Evolutionary conservation across 2,888 invertebrate species (phyloP), one percentile per base, ranked within the genome.

Genomic region (Scotopteryx bipunctaria): DNA sequence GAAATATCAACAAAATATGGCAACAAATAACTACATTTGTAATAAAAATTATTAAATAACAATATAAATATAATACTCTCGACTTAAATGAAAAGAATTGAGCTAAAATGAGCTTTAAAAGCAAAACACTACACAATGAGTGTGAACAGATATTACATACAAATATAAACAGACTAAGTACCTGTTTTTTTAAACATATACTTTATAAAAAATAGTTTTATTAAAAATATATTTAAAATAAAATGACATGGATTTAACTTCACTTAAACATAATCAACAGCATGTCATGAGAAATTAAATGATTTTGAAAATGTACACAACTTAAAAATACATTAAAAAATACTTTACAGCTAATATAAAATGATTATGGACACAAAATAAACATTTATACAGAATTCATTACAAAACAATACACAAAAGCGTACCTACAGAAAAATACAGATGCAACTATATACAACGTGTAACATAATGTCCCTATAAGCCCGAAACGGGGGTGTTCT

Each of bases 51-150:
- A 32, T 27, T 21, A 48, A 14, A 13, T 38, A 48, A 47, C 48
- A 56, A 56, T 61, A 59, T 59, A 15, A 13, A 44, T 9, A 25
- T 48, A 54, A 55, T 52, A 54, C 46, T 46, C 32, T 31, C 21
- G 51, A 52, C 37, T 52, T 54, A 47, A 45, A 29, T 4, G 5
- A 45, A 50, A 17, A 46, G 41, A 9, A 35, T 55, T 55, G 50
- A 59, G 53, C 50, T 59, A 54, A 33, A 36, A 40, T 6, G 13
- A 19, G 42, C 51, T 49, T 55, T 27, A 21, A 3, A 49, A 47
- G 44, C 50, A 44, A 47, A 41, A 54, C 32, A 40, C 16, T 35
- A 36, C 2, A 15, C 6, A 47, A 23, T 17, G 33, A 14, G 11
- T 13, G n/a, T 23, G 16, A 37, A 21, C 6, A 35, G 8, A 1